phyloP scores from a whole-genome alignment of 2,888 invertebrate genomes.

The Tiliacea aurago region DNA sequence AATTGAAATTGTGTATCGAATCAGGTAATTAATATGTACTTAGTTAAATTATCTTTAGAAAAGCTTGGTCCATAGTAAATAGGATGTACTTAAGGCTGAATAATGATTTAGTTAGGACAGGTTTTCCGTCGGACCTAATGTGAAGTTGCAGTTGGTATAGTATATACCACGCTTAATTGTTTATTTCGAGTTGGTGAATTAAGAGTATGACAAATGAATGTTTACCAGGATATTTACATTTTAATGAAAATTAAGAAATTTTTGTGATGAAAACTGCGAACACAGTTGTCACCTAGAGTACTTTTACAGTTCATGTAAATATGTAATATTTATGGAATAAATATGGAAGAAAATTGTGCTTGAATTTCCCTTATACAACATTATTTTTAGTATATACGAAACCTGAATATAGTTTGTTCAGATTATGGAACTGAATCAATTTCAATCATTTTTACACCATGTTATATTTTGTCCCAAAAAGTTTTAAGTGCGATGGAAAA shows the following conservation, averaged over 20 bases:
- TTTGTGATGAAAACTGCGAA: not conserved
- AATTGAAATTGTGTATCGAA: slow-evolving; percentile 22
- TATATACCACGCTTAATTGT: too few relatives aligned
- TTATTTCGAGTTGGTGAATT: not conserved
- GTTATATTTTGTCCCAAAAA: too few relatives aligned
- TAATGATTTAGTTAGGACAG: not conserved
- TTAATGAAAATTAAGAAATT: not conserved
- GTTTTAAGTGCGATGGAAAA: too few relatives aligned
- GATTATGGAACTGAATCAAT: too few relatives aligned
- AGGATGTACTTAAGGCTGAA: not conserved
- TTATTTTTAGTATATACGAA: too few relatives aligned
- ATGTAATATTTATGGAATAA: not conserved
- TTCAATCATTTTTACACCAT: too few relatives aligned
- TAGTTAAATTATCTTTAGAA: slow-evolving; percentile 18
- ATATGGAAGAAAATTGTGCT: not conserved
- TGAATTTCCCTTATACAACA: too few relatives aligned
- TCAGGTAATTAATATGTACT: not conserved
- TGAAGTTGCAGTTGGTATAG: too few relatives aligned
- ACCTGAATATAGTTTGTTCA: too few relatives aligned
- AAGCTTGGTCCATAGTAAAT: not conserved
- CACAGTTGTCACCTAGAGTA: not conserved
- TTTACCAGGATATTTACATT: not conserved
- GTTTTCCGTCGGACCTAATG: too few relatives aligned
- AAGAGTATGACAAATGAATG: not conserved
- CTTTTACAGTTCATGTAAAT: not conserved